Percentiles rank a stretch among this genome's conserved stretches.
These are phyloP conservation scores for Drosophila sturtevanti DNA, from an alignment of 1,140 invertebrate species.

Conservation along the genomic window DNA sequence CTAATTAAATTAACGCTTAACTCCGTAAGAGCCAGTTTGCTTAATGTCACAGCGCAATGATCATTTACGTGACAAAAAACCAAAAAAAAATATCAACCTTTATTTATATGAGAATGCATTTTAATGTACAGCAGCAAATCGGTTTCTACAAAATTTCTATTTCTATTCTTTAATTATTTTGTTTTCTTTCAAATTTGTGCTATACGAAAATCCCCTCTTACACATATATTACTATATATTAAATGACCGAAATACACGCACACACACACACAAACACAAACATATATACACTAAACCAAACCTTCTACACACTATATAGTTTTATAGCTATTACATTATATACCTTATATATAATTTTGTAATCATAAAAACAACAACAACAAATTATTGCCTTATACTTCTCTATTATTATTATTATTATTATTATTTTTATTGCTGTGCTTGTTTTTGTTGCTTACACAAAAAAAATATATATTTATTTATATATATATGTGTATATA, in stretches of 20 bases:
- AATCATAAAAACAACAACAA: slow-evolving; percentile 33
- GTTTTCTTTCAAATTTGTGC: slow-evolving; percentile 21
- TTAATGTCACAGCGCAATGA: neutral
- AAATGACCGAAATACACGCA: slow-evolving; percentile 47
- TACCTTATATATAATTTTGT: slow-evolving; percentile 55
- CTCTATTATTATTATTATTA: slow-evolving; percentile 44
- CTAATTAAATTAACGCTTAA: slow-evolving; percentile 1
- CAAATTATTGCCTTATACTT: slow-evolving; percentile 63
- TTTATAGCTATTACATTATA: slow-evolving; percentile 40
- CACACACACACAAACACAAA: slow-evolving; percentile 17
- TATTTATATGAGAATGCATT: neutral
- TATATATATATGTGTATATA: slow-evolving; percentile 12
- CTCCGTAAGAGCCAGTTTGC: neutral
- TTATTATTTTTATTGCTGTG: slow-evolving; percentile 62
- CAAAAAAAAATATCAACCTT: neutral
- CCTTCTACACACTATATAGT: slow-evolving; percentile 41
- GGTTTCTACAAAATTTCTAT: neutral
- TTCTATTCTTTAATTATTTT: slow-evolving; percentile 28
- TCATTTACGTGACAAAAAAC: no score
- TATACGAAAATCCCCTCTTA: neutral
- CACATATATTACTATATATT: neutral
- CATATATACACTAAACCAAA: slow-evolving; percentile 29
- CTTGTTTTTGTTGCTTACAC: slow-evolving; percentile 69
- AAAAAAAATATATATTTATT: slow-evolving; percentile 32
- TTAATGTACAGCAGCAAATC: neutral